Evolutionary conservation across 2,888 invertebrate species (phyloP), one percentile per base, ranked within the genome.

Genomic region (Axea sp.): DNA sequence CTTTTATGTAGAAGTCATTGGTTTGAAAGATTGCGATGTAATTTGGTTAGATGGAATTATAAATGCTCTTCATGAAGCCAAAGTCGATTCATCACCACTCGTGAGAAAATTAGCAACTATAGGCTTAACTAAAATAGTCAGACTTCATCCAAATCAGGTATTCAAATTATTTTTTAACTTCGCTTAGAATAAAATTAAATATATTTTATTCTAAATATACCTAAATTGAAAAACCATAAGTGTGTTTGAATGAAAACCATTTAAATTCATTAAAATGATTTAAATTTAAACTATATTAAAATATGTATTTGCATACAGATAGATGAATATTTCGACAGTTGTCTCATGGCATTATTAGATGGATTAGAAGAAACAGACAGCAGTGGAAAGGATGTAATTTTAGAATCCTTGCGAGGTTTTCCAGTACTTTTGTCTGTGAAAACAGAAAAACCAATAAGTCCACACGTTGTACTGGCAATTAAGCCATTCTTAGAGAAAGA

Each of bases 401-500:
- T 86, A 0, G 86, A 86, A 22, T 85, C 85, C 0, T 71, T 86
- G 1, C 79, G 81, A 3, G 86, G 86, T 0, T 78, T 86, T 11
- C 78, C 84, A 1, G 67, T 83, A 5, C 53, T 86, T 1, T 45
- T 86, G 1, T 81, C 83, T 1, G 77, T 79, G 7, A 79, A 81
- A 41, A 81, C 78, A 0, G 78, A 79, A 41, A 79, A 68, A 6
- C 81, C 84, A 0, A 78, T 85, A 4, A 86, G 82, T 45, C 86
- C 86, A 0, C 77, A 83, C 4, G 79, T 86, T 1, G 79, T 86
- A 2, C 57, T 86, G 2, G 81, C 85, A 0, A 73, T 86, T n/a
- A 86, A 85, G 28, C 85, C 86, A 1, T 86, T 86, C 31, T 74
- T 85, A 4, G 86, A 86, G 49, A 85, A 85, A 45, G 85, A 86